Conservation (phyloP, 2,888 invertebrate species). For the Brenthis hecate region DNA sequence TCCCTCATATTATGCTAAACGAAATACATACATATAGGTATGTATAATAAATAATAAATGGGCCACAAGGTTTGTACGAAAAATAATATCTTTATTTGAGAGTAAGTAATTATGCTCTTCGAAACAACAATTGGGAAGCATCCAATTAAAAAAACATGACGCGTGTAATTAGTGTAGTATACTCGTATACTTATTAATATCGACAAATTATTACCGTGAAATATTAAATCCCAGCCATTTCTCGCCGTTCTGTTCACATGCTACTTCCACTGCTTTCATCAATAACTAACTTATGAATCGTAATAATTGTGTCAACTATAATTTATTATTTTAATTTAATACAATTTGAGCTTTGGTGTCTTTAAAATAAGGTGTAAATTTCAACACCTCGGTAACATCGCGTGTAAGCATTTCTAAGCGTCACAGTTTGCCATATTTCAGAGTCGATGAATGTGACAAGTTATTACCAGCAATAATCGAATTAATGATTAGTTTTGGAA, state of each 20-base stretch:
- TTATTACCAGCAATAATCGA: conserved; percentile 15
- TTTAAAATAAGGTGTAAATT: not conserved
- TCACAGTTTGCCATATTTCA: conserved; percentile 21
- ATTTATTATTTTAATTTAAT: conserved; percentile 7
- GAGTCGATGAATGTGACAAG: conserved; percentile 19
- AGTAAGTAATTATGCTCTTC: too few species aligned
- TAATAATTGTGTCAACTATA: conserved; percentile 21
- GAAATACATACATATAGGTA: too few species aligned
- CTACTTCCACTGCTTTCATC: conserved; percentile 13
- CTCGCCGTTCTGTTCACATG: not conserved
- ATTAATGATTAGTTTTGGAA: conserved; percentile 2
- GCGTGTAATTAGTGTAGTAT: too few species aligned
- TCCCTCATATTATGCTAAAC: too few species aligned
- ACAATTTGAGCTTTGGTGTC: not conserved
- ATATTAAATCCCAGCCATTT: not conserved
- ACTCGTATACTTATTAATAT: not conserved
- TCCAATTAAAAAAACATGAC: too few species aligned
- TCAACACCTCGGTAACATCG: not conserved
- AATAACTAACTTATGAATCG: conserved; percentile 22
- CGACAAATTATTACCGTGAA: not conserved
- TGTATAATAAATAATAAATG: too few species aligned
- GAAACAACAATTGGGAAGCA: too few species aligned
- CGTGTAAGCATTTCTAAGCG: conserved; percentile 19
- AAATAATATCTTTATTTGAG: too few species aligned
- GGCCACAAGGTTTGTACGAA: too few species aligned